Evolutionary conservation across 30 jellyfish, hydroid and myxozoan species (phyloP).

Genomic region (Phacellophora camtschatica): DNA sequence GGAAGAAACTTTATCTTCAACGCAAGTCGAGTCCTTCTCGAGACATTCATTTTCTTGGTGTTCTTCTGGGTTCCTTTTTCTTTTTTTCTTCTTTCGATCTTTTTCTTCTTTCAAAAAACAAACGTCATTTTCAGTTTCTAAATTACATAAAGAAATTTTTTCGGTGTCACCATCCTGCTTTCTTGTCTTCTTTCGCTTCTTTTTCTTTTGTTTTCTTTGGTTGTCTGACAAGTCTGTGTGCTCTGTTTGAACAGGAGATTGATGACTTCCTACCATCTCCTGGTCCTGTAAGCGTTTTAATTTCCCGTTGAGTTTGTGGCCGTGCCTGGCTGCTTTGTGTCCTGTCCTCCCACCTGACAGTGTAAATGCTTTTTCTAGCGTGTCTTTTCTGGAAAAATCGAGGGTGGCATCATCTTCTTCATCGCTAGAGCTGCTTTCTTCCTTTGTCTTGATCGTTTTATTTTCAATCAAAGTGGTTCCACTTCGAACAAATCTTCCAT

Average conservation of each 20-base stretch:
- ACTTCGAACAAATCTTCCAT: constrained; percentile 82
- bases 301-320: constrained; percentile 83
- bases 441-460: background rate
- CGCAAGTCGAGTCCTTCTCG: no score
- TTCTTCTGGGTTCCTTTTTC: no score
- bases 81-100: no score
- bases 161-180: no score
- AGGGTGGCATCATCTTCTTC: background rate
- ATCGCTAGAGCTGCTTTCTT: constrained; percentile 5
- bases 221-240: no score
- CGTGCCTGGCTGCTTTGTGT: constrained; percentile 98
- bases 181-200: background rate
- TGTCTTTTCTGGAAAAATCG: constrained; percentile 61
- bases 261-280: no score
- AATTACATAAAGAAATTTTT: no score
- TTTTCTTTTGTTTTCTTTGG: background rate
- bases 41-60: no score
- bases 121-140: no score
- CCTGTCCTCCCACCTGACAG: constrained; percentile 91
- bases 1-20: no score
- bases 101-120: no score
- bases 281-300: constrained; percentile 86
- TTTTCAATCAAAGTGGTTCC: constrained; percentile 46
- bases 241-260: no score
- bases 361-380: constrained; percentile 77